phyloP scores from a whole-genome alignment of 2,888 invertebrate genomes.

The Rhamnusium bicolor region DNA sequence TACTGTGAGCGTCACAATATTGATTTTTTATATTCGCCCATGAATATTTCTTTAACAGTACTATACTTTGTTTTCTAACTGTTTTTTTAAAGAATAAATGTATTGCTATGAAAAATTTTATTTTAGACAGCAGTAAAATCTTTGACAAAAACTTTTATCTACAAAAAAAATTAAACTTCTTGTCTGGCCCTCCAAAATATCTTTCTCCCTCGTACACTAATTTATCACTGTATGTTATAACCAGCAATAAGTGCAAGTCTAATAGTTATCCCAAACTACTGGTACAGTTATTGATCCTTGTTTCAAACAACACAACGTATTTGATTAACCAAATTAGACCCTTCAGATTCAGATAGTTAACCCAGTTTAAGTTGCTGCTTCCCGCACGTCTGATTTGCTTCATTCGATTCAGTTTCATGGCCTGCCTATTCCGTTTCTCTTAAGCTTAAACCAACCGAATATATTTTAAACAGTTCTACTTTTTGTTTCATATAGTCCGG shows the following conservation, averaged over 20 bases:
- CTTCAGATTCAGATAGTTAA: constrained; percentile 61
- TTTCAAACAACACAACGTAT: constrained; percentile 54
- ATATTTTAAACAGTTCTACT: not conserved
- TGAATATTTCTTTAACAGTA: no score
- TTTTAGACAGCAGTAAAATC: no score
- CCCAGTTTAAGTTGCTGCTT: constrained; percentile 44
- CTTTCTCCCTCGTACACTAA: not conserved
- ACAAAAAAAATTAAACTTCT: no score
- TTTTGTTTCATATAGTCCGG: not conserved
- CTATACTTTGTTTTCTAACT: no score
- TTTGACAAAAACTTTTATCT: no score
- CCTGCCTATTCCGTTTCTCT: not conserved
- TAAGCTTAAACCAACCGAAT: not conserved
- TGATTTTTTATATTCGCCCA: no score
- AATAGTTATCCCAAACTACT: constrained; percentile 7
- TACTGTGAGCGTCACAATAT: no score
- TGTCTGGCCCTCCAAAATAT: no score
- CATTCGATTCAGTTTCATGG: constrained; percentile 8
- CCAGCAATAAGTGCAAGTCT: not conserved
- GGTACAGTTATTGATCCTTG: constrained; percentile 39
- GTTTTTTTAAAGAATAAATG: no score
- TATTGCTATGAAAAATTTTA: no score
- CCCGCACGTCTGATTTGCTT: constrained; percentile 11
- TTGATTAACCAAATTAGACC: constrained; percentile 63
- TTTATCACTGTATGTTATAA: not conserved